A percentile compares a stretch with the other conserved stretches of the same genome.
Evolutionary conservation across 2,113 vertebrate species (phyloP).

Genomic region (Nanorana parkeri): DNA sequence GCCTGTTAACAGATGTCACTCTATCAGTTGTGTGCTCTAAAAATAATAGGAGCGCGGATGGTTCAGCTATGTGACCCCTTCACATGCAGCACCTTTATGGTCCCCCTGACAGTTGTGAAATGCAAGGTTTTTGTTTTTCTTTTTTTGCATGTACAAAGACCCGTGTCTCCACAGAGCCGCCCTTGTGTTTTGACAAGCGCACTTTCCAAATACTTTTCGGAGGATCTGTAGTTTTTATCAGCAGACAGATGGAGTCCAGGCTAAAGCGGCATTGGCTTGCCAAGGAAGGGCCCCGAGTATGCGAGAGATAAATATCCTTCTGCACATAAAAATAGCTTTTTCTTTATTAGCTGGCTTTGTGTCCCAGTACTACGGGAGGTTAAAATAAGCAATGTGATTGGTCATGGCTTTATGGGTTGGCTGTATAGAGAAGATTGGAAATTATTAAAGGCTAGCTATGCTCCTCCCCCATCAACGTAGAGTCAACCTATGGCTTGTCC

Average conservation of each 20-base stretch:
- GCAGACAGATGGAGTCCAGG: neutral
- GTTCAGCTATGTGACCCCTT: slow-evolving; percentile 23
- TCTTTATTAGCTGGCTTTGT: no score
- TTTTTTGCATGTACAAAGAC: neutral
- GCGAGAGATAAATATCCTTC: neutral
- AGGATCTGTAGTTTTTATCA: neutral
- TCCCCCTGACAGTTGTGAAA: slow-evolving; percentile 12
- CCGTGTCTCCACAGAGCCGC: neutral
- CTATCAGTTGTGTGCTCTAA: neutral
- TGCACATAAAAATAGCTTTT: no score
- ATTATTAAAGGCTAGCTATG: no score
- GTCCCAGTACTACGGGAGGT: no score
- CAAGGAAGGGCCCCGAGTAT: neutral
- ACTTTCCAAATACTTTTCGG: slow-evolving; percentile 7
- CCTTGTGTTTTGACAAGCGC: neutral
- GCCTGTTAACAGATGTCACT: slow-evolving; percentile 7
- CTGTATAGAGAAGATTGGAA: no score
- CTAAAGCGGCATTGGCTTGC: neutral
- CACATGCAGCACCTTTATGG: neutral
- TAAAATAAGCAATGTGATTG: no score
- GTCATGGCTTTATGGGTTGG: no score
- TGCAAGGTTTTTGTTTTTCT: neutral
- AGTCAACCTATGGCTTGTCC: no score
- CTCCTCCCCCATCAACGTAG: no score
- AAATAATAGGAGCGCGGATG: neutral